These are phyloP conservation scores for Hymenopus coronatus DNA, from an alignment of 2,888 invertebrate genomes.

Conservation along the genomic window DNA sequence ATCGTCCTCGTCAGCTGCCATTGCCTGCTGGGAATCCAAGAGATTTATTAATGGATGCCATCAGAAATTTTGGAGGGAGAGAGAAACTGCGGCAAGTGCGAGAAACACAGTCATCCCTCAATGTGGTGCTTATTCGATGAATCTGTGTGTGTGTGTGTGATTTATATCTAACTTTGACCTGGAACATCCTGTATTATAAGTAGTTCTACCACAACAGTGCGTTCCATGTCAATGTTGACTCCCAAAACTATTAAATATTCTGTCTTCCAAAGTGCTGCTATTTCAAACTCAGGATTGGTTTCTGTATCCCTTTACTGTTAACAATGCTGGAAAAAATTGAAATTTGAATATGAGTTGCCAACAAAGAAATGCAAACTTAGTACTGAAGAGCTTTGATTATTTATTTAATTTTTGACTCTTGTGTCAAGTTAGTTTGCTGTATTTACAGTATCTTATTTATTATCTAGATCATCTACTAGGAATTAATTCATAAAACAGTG, in stretches of 20 bases:
- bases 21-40: slow-evolving; percentile 54
- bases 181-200: neutral
- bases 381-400: neutral
- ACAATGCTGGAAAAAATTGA: neutral
- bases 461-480: neutral
- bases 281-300: neutral
- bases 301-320: neutral
- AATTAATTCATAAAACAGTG: neutral
- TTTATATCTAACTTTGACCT: neutral
- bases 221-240: neutral
- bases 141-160: neutral
- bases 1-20: slow-evolving; percentile 32
- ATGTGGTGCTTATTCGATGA: slow-evolving; percentile 6
- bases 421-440: neutral
- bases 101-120: neutral
- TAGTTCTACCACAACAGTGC: too few species aligned
- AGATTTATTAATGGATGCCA: slow-evolving; percentile 66
- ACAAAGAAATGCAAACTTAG: neutral
- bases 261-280: neutral
- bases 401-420: neutral
- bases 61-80: slow-evolving; percentile 62
- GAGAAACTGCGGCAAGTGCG: slow-evolving; percentile 34
- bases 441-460: neutral
- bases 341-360: neutral
- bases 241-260: neutral